A percentile compares a stretch with the other conserved stretches of the same genome.
Conservation (phyloP, 2,113 vertebrate genomes). For the Pelmatolapia mariae region DNA sequence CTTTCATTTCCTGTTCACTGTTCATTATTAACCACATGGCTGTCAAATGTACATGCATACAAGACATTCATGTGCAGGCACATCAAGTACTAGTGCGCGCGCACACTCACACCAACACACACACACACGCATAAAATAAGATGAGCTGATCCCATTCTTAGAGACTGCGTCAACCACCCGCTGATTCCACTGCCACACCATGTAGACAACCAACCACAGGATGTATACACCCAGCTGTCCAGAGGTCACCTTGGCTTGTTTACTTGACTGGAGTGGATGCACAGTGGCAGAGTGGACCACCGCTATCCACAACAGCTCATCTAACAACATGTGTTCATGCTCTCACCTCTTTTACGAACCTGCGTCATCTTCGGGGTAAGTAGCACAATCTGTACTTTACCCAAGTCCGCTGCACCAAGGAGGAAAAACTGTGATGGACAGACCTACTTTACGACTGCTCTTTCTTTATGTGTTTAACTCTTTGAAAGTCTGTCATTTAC, state of each 20-base stretch:
- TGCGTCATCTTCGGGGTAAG: conserved; percentile 22
- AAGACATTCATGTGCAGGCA: not conserved
- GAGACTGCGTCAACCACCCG: conserved; percentile 55
- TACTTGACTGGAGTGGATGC: conserved; percentile 42
- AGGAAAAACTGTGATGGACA: not conserved
- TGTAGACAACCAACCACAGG: conserved; percentile 43
- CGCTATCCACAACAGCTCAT: conserved; percentile 5
- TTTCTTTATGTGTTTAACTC: conserved; percentile 11
- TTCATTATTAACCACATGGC: conserved; percentile 49
- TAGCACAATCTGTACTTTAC: conserved; percentile 36
- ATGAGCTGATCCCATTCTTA: conserved; percentile 52
- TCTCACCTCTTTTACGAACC: conserved; percentile 4
- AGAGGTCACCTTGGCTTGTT: conserved; percentile 70
- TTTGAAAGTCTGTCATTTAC: conserved; percentile 57
- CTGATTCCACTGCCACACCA: conserved; percentile 37
- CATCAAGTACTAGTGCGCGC: not conserved
- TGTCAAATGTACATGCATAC: conserved; percentile 31
- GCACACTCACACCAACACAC: not conserved
- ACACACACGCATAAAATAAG: conserved; percentile 2
- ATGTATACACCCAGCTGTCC: conserved; percentile 56
- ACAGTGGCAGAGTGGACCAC: conserved; percentile 26
- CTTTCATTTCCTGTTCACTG: conserved; percentile 38
- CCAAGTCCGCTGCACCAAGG: not conserved
- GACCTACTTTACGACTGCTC: not conserved
- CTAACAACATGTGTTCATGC: not conserved